Base-by-base conservation (phyloP, 1,140 invertebrate species). In the Drosophila teissieri region DNA sequence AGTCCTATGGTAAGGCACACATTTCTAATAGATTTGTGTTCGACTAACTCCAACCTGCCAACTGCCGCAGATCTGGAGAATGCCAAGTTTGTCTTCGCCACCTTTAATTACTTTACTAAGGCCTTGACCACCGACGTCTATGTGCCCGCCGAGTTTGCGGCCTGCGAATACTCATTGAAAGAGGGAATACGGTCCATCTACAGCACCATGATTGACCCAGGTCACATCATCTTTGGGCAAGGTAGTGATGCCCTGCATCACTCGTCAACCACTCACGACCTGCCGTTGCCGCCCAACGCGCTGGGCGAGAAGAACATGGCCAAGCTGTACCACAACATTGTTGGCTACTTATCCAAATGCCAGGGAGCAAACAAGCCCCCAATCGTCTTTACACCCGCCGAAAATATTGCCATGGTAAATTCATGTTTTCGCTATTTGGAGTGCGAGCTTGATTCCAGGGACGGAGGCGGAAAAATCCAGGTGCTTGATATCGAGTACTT, bases 81-180 rank as follows among this genome's bases (percentile, higher is more conserved):
- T 17, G 44, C 45, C 0, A 68, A 65, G 22, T 92, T 82, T 15
- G 40, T 82, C 1, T 89, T 91, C 27, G 73, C 39, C 0, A 69
- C 78, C 3, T 92, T 91, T 0, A 92, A 92, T 15, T 92, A 77
- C 46, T 92, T 92, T 24, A 63, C 64, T 0, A 91, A 89, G 34
- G 76, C 76, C 0, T 11, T 64, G 0, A 53, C 49, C 6, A 56
- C 37, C 4, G 67, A 75, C 0, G 62, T 89, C 6, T 91, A 92
- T 40, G 67, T 89, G 2, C 91, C 91, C 4, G 91, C 91, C 0
- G 91, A 92, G 15, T 78, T 92, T 34, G 51, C 91, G 0, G 80
- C 85, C 0, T 83, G 67, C 36, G 45, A 80, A 36, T 92, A 58
- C 56, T 86, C 91, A 0, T 34, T 92, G 1, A 70, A 90, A 34